phyloP scores from a whole-genome alignment of 2,888 invertebrate genomes.

The Heterodera filipjevi region DNA sequence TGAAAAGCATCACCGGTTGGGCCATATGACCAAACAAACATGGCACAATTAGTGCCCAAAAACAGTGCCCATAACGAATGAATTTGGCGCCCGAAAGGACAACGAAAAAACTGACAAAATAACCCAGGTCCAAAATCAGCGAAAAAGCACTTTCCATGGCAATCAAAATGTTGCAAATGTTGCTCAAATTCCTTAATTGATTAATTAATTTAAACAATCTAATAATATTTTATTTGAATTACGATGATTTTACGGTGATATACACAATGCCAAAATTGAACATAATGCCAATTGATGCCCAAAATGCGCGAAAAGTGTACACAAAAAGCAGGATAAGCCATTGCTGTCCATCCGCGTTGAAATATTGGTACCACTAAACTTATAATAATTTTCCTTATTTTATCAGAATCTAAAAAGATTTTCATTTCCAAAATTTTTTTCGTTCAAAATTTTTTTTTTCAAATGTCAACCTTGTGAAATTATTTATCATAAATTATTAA shows the following conservation, averaged over 20 bases:
- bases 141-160: conserved; percentile 14
- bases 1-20: conserved; percentile 15
- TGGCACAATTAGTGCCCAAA: neutral
- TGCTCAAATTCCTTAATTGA: neutral
- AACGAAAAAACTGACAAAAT: conserved; percentile 17
- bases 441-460: no score
- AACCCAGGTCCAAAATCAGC: neutral
- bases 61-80: conserved; percentile 16
- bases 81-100: neutral
- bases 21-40: neutral
- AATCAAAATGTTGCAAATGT: conserved; percentile 17
- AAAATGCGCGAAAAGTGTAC: neutral
- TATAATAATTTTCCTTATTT: no score
- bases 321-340: neutral
- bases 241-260: neutral
- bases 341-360: neutral
- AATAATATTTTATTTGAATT: neutral
- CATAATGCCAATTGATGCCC: neutral
- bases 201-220: neutral
- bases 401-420: no score
- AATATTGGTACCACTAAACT: conserved; percentile 18
- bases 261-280: neutral
- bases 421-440: no score
- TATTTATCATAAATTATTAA: no score
- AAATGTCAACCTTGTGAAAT: no score